phyloP scores from a whole-genome alignment of 2,113 vertebrate genomes.

The Lophochroa leadbeateri region DNA sequence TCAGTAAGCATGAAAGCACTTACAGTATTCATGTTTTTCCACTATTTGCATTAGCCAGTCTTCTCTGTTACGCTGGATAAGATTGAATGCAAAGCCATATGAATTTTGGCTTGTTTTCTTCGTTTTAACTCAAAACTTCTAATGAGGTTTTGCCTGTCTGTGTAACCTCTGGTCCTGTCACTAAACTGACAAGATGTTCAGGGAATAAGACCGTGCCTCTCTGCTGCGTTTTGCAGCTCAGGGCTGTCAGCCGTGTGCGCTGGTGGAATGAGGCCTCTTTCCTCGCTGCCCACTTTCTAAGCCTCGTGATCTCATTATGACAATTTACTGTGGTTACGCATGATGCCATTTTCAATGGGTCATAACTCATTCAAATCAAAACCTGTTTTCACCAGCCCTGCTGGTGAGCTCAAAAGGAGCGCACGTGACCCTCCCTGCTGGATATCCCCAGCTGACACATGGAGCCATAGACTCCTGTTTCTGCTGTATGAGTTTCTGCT shows the following conservation, averaged over 20 bases:
- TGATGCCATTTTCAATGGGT: conserved; percentile 58
- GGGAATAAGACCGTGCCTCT: neutral
- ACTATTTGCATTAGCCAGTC: neutral
- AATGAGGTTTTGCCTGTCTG: neutral
- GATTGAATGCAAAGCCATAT: neutral
- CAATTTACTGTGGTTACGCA: conserved; percentile 55
- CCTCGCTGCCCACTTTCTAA: neutral
- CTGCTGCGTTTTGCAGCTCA: neutral
- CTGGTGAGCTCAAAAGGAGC: neutral
- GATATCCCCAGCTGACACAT: conserved; percentile 20
- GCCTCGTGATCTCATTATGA: conserved; percentile 61
- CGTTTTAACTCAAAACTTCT: neutral
- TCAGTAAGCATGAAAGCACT: neutral
- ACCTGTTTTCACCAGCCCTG: conserved; percentile 48
- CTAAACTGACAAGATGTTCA: neutral
- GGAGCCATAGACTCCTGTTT: neutral
- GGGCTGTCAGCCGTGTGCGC: neutral
- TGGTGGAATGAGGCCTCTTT: neutral
- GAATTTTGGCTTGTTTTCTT: neutral
- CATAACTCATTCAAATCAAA: conserved; percentile 62
- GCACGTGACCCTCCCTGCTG: conserved; percentile 38
- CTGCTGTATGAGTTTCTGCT: neutral
- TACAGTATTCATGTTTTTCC: neutral
- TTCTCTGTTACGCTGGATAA: neutral
- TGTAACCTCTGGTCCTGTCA: neutral